Conservation (phyloP, 2,888 invertebrate genomes). For the Melanchra persicariae region DNA sequence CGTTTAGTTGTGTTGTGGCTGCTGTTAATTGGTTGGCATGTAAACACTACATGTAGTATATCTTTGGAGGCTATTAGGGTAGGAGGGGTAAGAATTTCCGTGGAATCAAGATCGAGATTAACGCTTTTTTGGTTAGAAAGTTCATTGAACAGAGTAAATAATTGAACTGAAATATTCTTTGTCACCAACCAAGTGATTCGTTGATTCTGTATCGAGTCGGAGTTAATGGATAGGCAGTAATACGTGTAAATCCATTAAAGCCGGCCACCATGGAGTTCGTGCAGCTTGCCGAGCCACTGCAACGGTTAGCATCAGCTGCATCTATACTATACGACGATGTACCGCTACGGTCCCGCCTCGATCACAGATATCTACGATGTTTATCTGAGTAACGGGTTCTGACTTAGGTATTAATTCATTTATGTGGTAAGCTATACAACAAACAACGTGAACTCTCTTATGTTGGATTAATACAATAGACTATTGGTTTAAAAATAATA, state of each 20-base stretch:
- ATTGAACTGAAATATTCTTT: neutral
- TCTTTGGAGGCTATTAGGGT: constrained; percentile 20
- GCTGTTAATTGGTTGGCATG: constrained; percentile 54
- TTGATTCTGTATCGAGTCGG: neutral
- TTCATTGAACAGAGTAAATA: constrained; percentile 26
- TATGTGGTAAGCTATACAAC: neutral
- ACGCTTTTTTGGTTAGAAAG: constrained; percentile 5
- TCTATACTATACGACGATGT: neutral
- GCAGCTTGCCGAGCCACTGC: constrained; percentile 22
- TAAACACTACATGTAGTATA: constrained; percentile 46
- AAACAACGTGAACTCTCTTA: neutral
- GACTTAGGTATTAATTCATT: neutral
- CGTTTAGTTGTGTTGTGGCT: constrained; percentile 35
- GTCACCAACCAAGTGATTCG: neutral
- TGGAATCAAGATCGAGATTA: constrained; percentile 41
- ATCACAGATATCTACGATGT: neutral
- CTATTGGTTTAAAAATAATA: too few species aligned
- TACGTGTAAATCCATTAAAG: constrained; percentile 27
- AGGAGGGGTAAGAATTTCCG: neutral
- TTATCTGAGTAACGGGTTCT: neutral
- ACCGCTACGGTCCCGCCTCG: neutral
- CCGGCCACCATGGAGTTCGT: constrained; percentile 12
- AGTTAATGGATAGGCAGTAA: constrained; percentile 9
- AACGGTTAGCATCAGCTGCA: constrained; percentile 6
- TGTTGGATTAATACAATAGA: neutral